Evolutionary conservation across 2,888 invertebrate species (phyloP).

Genomic region (Tetragonula carbonaria): DNA sequence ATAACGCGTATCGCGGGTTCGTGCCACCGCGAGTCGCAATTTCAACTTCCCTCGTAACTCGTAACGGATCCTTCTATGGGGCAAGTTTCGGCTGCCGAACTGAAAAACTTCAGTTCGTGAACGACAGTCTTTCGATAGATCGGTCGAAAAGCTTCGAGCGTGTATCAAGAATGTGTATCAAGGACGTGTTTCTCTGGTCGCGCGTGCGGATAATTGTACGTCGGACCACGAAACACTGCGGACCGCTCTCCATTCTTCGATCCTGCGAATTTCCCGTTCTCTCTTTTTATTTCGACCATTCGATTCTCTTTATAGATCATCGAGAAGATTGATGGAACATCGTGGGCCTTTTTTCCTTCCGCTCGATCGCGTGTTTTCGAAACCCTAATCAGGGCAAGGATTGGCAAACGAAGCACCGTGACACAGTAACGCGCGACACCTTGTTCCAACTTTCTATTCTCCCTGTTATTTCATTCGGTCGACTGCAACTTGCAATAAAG

Average conservation of each 20-base stretch:
- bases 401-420: conserved; percentile 26
- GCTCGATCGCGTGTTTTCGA: conserved; percentile 37
- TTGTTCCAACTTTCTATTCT: background rate
- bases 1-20: background rate
- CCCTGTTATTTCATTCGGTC: background rate
- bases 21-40: background rate
- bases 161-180: conserved; percentile 20
- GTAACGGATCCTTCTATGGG: conserved; percentile 5
- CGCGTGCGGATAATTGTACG: conserved; percentile 51
- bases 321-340: background rate
- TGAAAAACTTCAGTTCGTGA: conserved; percentile 51
- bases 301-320: background rate
- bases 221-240: background rate
- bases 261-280: background rate
- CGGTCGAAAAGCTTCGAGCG: conserved; percentile 21
- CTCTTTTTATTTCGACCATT: conserved; percentile 3
- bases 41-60: conserved; percentile 8
- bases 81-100: conserved; percentile 2
- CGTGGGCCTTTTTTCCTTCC: conserved; percentile 9
- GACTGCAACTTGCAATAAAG: conserved; percentile 18
- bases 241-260: background rate
- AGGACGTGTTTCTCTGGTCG: conserved; percentile 31
- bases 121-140: conserved; percentile 36
- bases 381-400: conserved; percentile 43
- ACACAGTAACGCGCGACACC: conserved; percentile 38